Evolutionary conservation across 37 sponge, comb jelly and placozoan genomes (phyloP), one percentile per base, ranked within the genome.

Genomic region (Hexactinellida sp.): DNA sequence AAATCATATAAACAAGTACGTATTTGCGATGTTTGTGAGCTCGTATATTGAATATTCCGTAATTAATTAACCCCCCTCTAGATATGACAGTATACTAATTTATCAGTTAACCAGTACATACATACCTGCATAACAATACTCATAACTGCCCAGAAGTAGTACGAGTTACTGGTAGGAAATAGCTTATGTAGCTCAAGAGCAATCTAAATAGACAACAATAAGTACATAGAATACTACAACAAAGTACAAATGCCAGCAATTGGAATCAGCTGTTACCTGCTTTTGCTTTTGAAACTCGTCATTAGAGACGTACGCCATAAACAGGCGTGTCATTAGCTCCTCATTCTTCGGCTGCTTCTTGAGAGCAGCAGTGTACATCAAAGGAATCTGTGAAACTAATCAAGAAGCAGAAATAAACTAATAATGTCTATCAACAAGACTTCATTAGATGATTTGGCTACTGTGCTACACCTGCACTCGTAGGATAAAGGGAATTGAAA

Each of bases 91-190:
- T n/a, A n/a, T n/a, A n/a, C n/a, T n/a, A n/a, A n/a, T n/a, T n/a
- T n/a, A n/a, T n/a, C n/a, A n/a, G n/a, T n/a, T n/a, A n/a, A n/a
- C n/a, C n/a, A n/a, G n/a, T n/a, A n/a, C n/a, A n/a, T n/a, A n/a
- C n/a, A 41, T 24, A 94, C 95, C 92, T 94, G 97, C 94, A 96
- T 91, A n/a, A 96, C 83, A 24, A 94, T 88, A 38, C 97, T 96
- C 94, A 96, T 94, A 30, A 96, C 91, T 82, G 91, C 89, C 97
- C 97, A 96, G 85, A 89, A 96, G 90, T 96, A 94, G 93, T 93
- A 94, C 3, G 97, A 92, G 0, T 90, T 93, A 38, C 91, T 96
- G 25, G 86, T 39, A 24, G 95, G 92, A 76, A 88, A 88, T 0
- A 85, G 87, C 87, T 94, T 94, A 83, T 89, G 87, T 36, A 94